Percentiles rank a stretch among this genome's conserved stretches.
Conservation (phyloP, 2,888 invertebrate species). For the Spodoptera littoralis region DNA sequence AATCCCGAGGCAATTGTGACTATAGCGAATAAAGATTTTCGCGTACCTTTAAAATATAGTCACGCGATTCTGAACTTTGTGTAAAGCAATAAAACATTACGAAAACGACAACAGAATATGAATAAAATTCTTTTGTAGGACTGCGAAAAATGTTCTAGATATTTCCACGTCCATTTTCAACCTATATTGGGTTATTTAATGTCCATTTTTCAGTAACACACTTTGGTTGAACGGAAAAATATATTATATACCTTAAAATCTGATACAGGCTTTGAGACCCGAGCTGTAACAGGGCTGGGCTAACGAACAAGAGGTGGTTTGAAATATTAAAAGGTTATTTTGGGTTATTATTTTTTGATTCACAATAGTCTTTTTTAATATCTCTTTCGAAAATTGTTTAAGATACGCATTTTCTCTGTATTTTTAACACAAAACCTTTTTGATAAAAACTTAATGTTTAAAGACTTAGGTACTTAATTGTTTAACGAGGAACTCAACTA, state of each 20-base stretch:
- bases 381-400: too few species aligned
- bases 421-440: too few species aligned
- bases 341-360: not conserved
- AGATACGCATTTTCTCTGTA: too few species aligned
- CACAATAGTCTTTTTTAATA: too few species aligned
- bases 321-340: slow-evolving; percentile 7
- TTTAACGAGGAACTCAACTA: too few species aligned
- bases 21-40: slow-evolving; percentile 6
- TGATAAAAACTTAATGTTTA: too few species aligned
- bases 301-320: slow-evolving; percentile 22
- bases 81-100: slow-evolving; percentile 32
- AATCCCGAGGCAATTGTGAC: not conserved
- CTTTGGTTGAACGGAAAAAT: slow-evolving; percentile 9
- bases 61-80: slow-evolving; percentile 10
- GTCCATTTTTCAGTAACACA: slow-evolving; percentile 32
- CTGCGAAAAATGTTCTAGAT: slow-evolving; percentile 26
- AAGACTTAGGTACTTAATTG: too few species aligned
- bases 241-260: slow-evolving; percentile 37
- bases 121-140: slow-evolving; percentile 20
- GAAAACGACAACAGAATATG: slow-evolving; percentile 14
- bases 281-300: slow-evolving; percentile 13
- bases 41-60: slow-evolving; percentile 5
- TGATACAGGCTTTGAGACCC: slow-evolving; percentile 31
- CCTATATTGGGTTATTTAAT: slow-evolving; percentile 24
- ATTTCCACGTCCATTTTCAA: slow-evolving; percentile 18